phyloP scores from a whole-genome alignment of 2,113 vertebrate genomes.

The Petroica traversi region DNA sequence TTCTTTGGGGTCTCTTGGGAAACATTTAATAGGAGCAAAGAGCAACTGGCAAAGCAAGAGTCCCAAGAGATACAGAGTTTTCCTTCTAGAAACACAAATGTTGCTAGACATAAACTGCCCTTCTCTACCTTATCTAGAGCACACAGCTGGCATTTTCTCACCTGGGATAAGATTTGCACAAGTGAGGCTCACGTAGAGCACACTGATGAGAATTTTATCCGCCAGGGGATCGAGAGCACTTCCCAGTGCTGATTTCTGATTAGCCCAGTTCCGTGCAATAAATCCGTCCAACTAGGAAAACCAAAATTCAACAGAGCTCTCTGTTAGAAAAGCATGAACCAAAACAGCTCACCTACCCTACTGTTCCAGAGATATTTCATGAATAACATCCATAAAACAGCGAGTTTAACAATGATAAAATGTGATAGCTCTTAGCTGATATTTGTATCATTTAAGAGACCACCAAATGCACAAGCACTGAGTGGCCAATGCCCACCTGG shows the following conservation, averaged over 20 bases:
- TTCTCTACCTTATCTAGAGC: neutral
- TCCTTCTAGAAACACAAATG: neutral
- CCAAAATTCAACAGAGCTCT: neutral
- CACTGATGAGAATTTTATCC: conserved; percentile 97
- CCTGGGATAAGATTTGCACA: conserved; percentile 95
- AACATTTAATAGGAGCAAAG: neutral
- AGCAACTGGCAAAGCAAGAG: neutral
- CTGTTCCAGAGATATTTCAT: neutral
- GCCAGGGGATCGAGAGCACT: conserved; percentile 96
- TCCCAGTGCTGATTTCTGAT: conserved; percentile 94
- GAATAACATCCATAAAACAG: neutral
- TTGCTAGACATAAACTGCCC: fast-evolving
- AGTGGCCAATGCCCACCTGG: neutral
- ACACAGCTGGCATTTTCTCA: conserved; percentile 43
- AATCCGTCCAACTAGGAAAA: conserved; percentile 90
- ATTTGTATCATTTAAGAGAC: too few relatives aligned
- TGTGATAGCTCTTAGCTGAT: too few relatives aligned
- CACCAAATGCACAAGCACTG: neutral
- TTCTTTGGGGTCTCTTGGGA: neutral
- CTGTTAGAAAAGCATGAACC: neutral
- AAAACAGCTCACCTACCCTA: fast-evolving
- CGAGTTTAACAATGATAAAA: neutral
- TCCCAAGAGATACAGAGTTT: neutral
- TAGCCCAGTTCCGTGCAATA: conserved; percentile 96
- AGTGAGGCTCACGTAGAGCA: conserved; percentile 93